phyloP scores from a whole-genome alignment of 2,888 invertebrate species.

The Heliconius hortense region DNA sequence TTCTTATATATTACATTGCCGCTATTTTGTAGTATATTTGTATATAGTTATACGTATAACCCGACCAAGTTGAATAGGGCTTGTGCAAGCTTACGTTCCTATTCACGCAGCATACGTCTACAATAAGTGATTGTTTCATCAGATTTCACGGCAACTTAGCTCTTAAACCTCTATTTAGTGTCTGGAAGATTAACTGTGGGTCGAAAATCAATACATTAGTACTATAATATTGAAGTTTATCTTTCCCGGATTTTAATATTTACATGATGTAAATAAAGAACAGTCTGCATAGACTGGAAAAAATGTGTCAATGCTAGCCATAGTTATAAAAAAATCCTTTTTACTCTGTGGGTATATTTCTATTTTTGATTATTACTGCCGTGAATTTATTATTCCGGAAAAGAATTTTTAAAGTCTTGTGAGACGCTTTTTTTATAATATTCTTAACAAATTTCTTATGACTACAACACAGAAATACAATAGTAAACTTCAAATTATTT shows the following conservation, averaged over 20 bases:
- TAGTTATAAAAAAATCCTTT: slow-evolving; percentile 47
- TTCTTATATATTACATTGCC: slow-evolving; percentile 73
- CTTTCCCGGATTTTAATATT: background rate
- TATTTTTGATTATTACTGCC: slow-evolving; percentile 45
- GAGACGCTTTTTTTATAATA: background rate
- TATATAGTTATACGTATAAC: slow-evolving; percentile 59
- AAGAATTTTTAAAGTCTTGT: slow-evolving; percentile 3
- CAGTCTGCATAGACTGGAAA: slow-evolving; percentile 24
- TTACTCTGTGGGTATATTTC: slow-evolving; percentile 68
- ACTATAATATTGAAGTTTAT: slow-evolving; percentile 1
- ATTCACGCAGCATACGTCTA: slow-evolving; percentile 49
- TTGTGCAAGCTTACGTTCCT: slow-evolving; percentile 59
- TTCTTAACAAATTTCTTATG: background rate
- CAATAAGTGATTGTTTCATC: slow-evolving; percentile 19
- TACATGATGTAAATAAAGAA: slow-evolving; percentile 2
- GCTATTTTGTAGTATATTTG: slow-evolving; percentile 73
- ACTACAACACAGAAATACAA: background rate
- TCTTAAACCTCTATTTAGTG: slow-evolving; percentile 25
- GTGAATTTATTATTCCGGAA: slow-evolving; percentile 36
- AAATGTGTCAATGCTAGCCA: slow-evolving; percentile 32
- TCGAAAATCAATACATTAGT: slow-evolving; percentile 37
- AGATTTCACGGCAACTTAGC: slow-evolving; percentile 22
- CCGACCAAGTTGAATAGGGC: slow-evolving; percentile 62
- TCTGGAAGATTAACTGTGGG: slow-evolving; percentile 28
- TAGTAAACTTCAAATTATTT: slow-evolving; percentile 5